Percentiles rank a stretch among this genome's conserved stretches.
These are phyloP conservation scores for Enteromius afrohamiltoni DNA, from an alignment of 2,797 vertebrate genomes.

Conservation along the genomic window DNA sequence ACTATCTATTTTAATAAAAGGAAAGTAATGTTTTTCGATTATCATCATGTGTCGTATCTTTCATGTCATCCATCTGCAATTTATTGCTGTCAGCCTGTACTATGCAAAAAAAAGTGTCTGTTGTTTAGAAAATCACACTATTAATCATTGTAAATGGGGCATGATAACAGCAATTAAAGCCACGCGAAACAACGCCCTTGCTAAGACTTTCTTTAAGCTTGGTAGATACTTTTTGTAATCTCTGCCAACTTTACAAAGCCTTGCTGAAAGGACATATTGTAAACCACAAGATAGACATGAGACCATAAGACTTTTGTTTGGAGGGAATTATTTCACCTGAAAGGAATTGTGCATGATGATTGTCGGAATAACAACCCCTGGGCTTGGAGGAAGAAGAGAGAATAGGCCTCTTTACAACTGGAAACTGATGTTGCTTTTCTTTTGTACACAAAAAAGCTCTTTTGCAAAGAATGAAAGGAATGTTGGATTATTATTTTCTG, in stretches of 20 bases:
- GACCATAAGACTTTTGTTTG: constrained; percentile 33
- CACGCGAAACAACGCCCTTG: constrained; percentile 53
- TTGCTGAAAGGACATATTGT: constrained; percentile 30
- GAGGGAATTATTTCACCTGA: constrained; percentile 38
- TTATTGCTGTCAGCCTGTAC: constrained; percentile 47
- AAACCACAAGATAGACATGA: constrained; percentile 12
- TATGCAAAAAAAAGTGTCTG: constrained; percentile 47
- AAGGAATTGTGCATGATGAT: constrained; percentile 46
- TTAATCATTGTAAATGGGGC: constrained; percentile 62
- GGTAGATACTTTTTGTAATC: constrained; percentile 48
- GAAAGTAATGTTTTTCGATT: background rate
- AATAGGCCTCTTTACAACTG: constrained; percentile 4
- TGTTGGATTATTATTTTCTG: constrained; percentile 20
- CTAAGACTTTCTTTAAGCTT: constrained; percentile 51
- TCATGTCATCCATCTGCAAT: constrained; percentile 43
- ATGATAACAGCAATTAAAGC: constrained; percentile 62
- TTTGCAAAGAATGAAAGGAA: constrained; percentile 18
- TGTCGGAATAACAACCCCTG: constrained; percentile 47
- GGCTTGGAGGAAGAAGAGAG: constrained; percentile 28
- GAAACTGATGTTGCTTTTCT: constrained; percentile 25
- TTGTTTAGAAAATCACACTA: constrained; percentile 56
- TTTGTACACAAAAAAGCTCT: constrained; percentile 9
- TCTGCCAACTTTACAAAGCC: constrained; percentile 51
- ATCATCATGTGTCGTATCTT: constrained; percentile 27
- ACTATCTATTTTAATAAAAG: constrained; percentile 7